phyloP scores from a whole-genome alignment of 2,888 invertebrate genomes.

The Lacanobia oleracea region DNA sequence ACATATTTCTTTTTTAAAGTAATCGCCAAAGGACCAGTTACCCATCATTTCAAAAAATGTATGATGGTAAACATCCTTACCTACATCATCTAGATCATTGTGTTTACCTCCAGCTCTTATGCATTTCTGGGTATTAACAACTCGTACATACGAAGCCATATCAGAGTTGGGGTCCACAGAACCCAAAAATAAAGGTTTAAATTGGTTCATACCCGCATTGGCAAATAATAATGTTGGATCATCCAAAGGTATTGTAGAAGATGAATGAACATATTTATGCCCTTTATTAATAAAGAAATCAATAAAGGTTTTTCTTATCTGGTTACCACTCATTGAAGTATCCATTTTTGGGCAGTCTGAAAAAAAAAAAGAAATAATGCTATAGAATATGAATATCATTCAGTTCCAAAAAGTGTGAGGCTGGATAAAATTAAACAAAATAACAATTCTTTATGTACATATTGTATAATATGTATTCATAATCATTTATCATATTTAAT shows the following conservation, averaged over 20 bases:
- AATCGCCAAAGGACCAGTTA: constrained; percentile 99
- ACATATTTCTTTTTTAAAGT: constrained; percentile 99
- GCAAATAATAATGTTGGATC: constrained; percentile 99
- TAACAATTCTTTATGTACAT: too few species aligned
- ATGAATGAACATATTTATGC: constrained; percentile 99
- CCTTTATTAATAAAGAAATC: constrained; percentile 96
- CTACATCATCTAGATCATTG: constrained; percentile 99
- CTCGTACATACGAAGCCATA: constrained; percentile 96
- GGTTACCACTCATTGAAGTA: constrained; percentile 92
- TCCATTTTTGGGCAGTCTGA: constrained; percentile 86
- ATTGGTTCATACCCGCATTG: constrained; percentile 99
- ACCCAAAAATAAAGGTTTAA: constrained; percentile 99
- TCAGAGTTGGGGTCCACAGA: constrained; percentile 99
- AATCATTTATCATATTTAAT: too few species aligned
- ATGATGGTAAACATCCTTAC: constrained; percentile 99
- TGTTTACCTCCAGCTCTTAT: constrained; percentile 99
- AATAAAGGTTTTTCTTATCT: constrained; percentile 96
- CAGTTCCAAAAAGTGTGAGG: too few species aligned
- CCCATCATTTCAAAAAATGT: constrained; percentile 99
- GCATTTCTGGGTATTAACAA: constrained; percentile 99
- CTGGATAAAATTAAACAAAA: too few species aligned
- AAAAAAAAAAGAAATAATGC: constrained; percentile 49
- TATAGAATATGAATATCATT: background rate
- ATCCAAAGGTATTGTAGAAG: constrained; percentile 98
- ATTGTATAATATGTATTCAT: too few species aligned